A percentile compares a stretch with the other conserved stretches of the same genome.
Evolutionary conservation across 2,888 invertebrate species (phyloP).

Genomic region (Temnothorax unifasciatus): DNA sequence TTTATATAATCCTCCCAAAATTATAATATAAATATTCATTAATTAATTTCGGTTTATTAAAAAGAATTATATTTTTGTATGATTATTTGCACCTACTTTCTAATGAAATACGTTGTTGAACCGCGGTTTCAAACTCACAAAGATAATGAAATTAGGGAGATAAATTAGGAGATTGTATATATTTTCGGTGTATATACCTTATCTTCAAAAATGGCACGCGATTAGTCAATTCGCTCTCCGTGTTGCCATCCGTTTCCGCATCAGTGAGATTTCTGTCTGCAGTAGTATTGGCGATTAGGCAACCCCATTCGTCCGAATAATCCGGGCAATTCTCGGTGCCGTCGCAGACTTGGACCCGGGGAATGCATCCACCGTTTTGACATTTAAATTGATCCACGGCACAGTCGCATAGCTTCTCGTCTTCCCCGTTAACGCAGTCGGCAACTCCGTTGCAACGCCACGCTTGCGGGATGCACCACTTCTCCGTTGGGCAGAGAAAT

Average conservation of each 20-base stretch:
- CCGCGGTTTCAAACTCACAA: not conserved
- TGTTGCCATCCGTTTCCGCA: slow-evolving; percentile 56
- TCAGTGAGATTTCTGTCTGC: slow-evolving; percentile 66
- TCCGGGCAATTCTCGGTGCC: slow-evolving; percentile 89
- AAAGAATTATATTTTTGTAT: not conserved
- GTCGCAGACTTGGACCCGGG: slow-evolving; percentile 87
- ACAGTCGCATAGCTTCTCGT: slow-evolving; percentile 89
- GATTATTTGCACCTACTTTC: not conserved
- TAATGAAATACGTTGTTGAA: slow-evolving; percentile 4
- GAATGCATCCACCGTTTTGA: slow-evolving; percentile 88
- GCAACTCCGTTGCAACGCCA: slow-evolving; percentile 88
- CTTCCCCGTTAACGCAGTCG: slow-evolving; percentile 88
- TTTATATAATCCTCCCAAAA: not conserved
- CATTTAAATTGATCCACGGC: slow-evolving; percentile 88
- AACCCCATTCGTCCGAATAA: slow-evolving; percentile 89
- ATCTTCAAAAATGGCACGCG: slow-evolving; percentile 75
- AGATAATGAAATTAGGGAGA: not conserved
- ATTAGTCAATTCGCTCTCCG: slow-evolving; percentile 63
- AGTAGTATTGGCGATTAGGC: slow-evolving; percentile 81
- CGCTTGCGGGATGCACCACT: slow-evolving; percentile 88
- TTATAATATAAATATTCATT: slow-evolving; percentile 9
- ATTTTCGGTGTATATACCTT: slow-evolving; percentile 65
- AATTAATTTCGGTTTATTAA: not conserved
- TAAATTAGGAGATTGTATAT: not conserved
- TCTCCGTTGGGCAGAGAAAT: slow-evolving; percentile 88